A percentile compares a stretch with the other conserved stretches of the same genome.
These are phyloP conservation scores for Sebastes taczanowskii DNA, from an alignment of 2,797 vertebrate genomes.

Conservation along the genomic window DNA sequence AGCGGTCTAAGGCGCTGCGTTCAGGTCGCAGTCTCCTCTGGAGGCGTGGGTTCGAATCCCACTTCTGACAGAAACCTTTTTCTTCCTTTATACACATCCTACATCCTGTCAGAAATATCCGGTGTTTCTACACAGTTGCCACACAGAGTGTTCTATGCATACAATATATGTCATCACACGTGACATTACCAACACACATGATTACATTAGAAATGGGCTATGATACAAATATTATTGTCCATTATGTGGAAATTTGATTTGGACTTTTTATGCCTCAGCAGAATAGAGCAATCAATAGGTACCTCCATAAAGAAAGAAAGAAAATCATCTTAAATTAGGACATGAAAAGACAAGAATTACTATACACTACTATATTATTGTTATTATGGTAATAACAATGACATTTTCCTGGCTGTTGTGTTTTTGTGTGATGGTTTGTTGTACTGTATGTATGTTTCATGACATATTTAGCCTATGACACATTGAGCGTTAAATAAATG, in stretches of 20 bases:
- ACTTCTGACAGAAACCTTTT: background rate
- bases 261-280: background rate
- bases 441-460: background rate
- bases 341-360: background rate
- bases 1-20: slow-evolving; percentile 29
- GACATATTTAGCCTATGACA: background rate
- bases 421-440: background rate
- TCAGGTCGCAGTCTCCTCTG: slow-evolving; percentile 30
- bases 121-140: background rate
- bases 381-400: background rate
- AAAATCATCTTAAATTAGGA: background rate
- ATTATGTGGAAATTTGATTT: background rate
- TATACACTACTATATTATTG: background rate
- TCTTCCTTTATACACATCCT: rapidly evolving
- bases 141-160: background rate
- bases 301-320: background rate
- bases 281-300: background rate
- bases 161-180: background rate
- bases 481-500: background rate
- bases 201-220: background rate
- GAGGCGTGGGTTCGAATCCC: slow-evolving; percentile 20
- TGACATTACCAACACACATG: too few relatives aligned
- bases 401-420: background rate
- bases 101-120: rapidly evolving
- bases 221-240: background rate